Evolutionary conservation across 2,888 invertebrate genomes (phyloP), one percentile per base, ranked within the genome.

Genomic region (Rhimphoctona megacephalus): DNA sequence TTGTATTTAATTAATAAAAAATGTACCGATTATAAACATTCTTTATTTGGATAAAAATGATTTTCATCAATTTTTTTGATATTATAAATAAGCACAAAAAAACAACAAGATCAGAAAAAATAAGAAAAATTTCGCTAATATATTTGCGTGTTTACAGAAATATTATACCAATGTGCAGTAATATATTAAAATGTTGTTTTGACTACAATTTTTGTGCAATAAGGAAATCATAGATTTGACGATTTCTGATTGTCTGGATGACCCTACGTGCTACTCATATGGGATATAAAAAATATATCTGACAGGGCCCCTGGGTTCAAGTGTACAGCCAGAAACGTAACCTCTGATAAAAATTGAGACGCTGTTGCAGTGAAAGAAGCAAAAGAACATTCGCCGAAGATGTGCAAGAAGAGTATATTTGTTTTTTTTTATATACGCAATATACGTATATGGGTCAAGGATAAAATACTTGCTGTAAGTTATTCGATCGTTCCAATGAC

Each of bases 301-400:
- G 25, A 78, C 25, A 66, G 57, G 72, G 33, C 39, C 11, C 61
- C 67, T 43, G 64, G 39, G 76, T 85, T 85, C 85, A 85, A 85
- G 70, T 49, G 52, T 43, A 76, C 49, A 72, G 54, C 70, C 80
- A 25, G 70, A 81, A 81, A 72, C 69, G 81, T 64, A 81, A 81
- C 64, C 81, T 76, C 46, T 36, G 81, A 76, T 85, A 81, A 81
- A n/a, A 74, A 74, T 57, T 43, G 70, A 77, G 69, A 52, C 66
- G 46, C 17, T n/a, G 30, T 69, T 46, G 73, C 67, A 79, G 73
- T 46, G 36, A 57, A 22, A 52, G 54, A 70, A 70, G 52, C 61
- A 33, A 39, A 49, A 54, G 14, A 54, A 22, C 22, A 57, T 39
- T 36, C 52, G 19, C 25, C 39, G 57, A n/a, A 77, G 64, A 76